Evolutionary conservation across 2,888 invertebrate genomes (phyloP).

Genomic region (Ariolimax columbianus): DNA sequence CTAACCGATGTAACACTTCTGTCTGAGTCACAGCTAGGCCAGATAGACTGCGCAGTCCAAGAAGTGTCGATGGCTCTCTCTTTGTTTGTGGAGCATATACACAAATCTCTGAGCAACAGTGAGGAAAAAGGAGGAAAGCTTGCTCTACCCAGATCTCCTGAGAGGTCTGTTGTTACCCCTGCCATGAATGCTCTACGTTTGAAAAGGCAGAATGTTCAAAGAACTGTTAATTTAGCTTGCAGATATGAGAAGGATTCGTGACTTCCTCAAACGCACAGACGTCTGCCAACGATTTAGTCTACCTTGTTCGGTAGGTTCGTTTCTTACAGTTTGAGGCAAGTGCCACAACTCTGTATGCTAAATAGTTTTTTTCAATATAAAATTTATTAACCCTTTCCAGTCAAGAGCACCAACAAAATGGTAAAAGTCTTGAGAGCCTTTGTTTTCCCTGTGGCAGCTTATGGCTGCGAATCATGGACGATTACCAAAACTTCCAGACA

Average conservation of each 20-base stretch:
- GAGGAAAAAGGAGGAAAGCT: conserved; percentile 10
- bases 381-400: too few species aligned
- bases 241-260: neutral
- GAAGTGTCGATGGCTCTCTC: conserved; percentile 44
- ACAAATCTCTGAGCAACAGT: conserved; percentile 5
- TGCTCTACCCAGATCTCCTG: conserved; percentile 35
- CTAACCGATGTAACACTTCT: conserved; percentile 59
- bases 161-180: conserved; percentile 42
- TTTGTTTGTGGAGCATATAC: conserved; percentile 31
- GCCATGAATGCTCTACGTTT: conserved; percentile 28
- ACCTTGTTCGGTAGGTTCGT: too few species aligned
- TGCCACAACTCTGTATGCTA: too few species aligned
- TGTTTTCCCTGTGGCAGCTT: too few species aligned
- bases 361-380: too few species aligned
- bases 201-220: conserved; percentile 6
- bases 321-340: too few species aligned
- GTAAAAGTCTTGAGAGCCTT: too few species aligned
- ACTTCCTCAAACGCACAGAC: too few species aligned
- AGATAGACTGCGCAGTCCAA: conserved; percentile 43
- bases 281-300: too few species aligned
- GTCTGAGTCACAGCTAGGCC: conserved; percentile 61
- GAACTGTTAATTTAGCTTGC: conserved; percentile 26
- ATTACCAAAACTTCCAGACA: too few species aligned
- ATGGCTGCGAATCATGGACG: too few species aligned
- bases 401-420: too few species aligned